Evolutionary conservation across 2,113 vertebrate species (phyloP), one percentile per base, ranked within the genome.

Genomic region (Pterophyllum scalare): DNA sequence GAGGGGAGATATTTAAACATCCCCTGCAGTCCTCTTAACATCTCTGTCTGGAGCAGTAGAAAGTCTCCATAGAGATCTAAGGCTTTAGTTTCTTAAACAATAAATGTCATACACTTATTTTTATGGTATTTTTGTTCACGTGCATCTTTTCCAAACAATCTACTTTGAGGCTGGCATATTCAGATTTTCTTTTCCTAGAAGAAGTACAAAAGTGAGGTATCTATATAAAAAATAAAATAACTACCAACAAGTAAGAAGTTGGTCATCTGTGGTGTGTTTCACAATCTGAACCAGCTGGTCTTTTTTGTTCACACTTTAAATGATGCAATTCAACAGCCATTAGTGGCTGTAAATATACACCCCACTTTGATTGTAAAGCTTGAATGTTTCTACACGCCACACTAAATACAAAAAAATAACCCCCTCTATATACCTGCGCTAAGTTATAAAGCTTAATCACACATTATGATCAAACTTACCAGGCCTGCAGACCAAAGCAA

Each of bases 401-500:
- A 28, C 31, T 56, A 64, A 54, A 64, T 35, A 19, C 15, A 57
- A 59, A 77, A 3, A 52, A 7, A 22, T 17, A 52, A 20, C 14
- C 31, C 13, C 9, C 17, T n/a, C 13, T 54, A 5, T 31, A n/a
- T 20, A 58, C 26, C 35, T 70, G 31, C 5, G 52, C 20, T 15
- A 52, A 17, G 4, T 75, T 38, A 56, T 17, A 57, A 49, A 12
- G 64, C 3, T 64, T 19, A 13, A 79, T 60, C 52, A 87, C 31
- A 72, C 28, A 35, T 28, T 2, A 31, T 72, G 17, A 75, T 64
- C 22, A 83, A 77, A 93, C 94, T 93, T 84, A 95, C 93, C 94
- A 84, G 84, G 77, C 43, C 19, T 83, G 88, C 77, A 81, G 79
- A 84, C 52, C 72, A 74, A 60, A 91, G 72, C 38, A 52, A n/a